Conservation (phyloP, 2,888 invertebrate genomes). For the Stenotaenia linearis region DNA sequence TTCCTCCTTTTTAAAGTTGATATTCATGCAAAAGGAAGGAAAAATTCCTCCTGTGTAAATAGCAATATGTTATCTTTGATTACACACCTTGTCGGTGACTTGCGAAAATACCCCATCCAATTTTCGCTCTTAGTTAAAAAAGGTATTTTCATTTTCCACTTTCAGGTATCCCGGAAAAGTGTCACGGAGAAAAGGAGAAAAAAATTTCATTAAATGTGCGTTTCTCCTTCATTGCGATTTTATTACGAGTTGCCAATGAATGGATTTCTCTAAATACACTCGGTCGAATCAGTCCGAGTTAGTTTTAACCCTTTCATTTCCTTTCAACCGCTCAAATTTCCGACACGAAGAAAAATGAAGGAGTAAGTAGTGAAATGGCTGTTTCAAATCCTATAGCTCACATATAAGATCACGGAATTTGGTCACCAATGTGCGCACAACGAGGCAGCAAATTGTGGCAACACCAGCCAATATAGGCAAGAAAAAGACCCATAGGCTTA, state of each 20-base stretch:
- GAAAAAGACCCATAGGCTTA: constrained; percentile 12
- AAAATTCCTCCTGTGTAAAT: neutral
- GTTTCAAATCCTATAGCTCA: constrained; percentile 12
- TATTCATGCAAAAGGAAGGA: neutral
- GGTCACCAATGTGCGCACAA: neutral
- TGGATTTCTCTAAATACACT: constrained; percentile 3
- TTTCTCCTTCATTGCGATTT: constrained; percentile 3
- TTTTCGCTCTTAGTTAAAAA: neutral
- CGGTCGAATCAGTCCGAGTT: neutral
- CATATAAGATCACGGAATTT: neutral
- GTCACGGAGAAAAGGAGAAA: neutral
- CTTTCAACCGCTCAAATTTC: constrained; percentile 14
- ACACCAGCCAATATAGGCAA: neutral
- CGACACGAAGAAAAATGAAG: constrained; percentile 20
- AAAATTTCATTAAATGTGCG: neutral
- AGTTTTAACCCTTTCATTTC: constrained; percentile 26
- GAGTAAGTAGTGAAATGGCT: neutral
- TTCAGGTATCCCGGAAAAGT: neutral
- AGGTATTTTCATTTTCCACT: neutral
- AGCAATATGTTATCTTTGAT: neutral
- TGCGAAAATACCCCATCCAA: neutral
- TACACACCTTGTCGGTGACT: neutral
- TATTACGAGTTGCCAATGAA: constrained; percentile 6
- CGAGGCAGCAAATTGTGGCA: constrained; percentile 2
- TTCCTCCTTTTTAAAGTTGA: neutral